Base-by-base conservation (phyloP, 2,113 vertebrate genomes). In the Cryptomyrus ogoouensis region DNA sequence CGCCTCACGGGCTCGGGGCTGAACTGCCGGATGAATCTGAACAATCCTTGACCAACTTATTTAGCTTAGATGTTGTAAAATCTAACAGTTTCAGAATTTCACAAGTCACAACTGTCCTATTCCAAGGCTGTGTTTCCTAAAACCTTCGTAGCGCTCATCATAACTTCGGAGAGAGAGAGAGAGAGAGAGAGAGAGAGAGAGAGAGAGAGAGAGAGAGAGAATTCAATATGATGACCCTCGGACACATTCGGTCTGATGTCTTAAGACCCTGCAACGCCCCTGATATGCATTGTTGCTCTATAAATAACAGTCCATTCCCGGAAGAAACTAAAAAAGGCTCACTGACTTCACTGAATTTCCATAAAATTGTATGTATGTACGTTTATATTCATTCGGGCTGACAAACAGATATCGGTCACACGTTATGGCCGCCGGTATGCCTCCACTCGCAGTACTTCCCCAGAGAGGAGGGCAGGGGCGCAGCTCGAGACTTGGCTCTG, bases 401-500 rank as follows among this genome's bases (percentile, higher is more conserved):
- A 92, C 88, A 91, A 91, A 50, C 83, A 92, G 91, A 92, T 50
- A 90, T 91, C 83, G 83, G 87, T 58, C 91, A 90, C 88, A 77
- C 89, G 92, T 91, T 88, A 90, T 89, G 44, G 80, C 80, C 89
- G 90, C 90, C 92, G 88, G 89, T 3, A 17, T 89, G 89, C 46
- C 31, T 90, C 88, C 90, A 89, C 62, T 70, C 50, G 91, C 93
- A 74, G 91, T 90, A 10, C 94, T 96, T 31, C 95, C 96, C 95
- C 95, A 95, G 94, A 94, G 95, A 94, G 89, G 92, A 80, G 35
- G 92, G 89, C 93, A 95, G 93, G 95, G 94, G 95, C 91, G 93
- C 94, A 94, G 94, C 93, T 92, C 92, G 93, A 95, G 93, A 93
- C 94, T 96, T 96, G 96, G 96, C 96, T 95, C 93, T 88, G 91